phyloP scores from a whole-genome alignment of 1,140 invertebrate species.

The Nephotettix cincticeps region DNA sequence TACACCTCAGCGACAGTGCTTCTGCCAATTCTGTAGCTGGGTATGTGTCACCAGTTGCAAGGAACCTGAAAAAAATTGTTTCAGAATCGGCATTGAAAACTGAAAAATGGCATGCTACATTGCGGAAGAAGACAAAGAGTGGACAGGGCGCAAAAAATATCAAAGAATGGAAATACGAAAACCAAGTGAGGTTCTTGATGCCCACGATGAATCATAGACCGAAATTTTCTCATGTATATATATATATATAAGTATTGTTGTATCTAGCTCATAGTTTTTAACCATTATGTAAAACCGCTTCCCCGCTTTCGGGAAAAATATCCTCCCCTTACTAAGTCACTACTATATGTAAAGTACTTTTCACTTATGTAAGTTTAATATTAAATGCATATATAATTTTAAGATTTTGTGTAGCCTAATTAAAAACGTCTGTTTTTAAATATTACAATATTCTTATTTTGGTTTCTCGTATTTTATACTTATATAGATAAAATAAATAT shows the following conservation, averaged over 20 bases:
- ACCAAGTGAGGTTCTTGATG: neutral
- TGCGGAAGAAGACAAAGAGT: neutral
- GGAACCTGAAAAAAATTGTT: conserved; percentile 32
- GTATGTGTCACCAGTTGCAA: conserved; percentile 28
- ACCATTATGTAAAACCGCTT: no score
- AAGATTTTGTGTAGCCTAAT: no score
- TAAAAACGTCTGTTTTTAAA: neutral
- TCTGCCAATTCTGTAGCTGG: conserved; percentile 40
- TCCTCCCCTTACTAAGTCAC: no score
- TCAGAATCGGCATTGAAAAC: conserved; percentile 10
- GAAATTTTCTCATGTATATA: neutral
- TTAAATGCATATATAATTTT: no score
- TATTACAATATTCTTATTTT: neutral
- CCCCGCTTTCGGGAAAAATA: no score
- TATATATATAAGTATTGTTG: neutral
- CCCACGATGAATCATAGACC: neutral
- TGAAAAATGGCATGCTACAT: neutral
- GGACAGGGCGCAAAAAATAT: neutral
- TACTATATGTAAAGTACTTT: no score
- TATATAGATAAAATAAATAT: neutral
- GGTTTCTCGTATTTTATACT: conserved; percentile 1
- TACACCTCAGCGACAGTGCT: conserved; percentile 42
- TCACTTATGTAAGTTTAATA: no score
- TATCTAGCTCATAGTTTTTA: no score
- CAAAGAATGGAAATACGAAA: no score